Base-by-base conservation (phyloP, 64 coral and sea anemone species). In the Actinia equina region DNA sequence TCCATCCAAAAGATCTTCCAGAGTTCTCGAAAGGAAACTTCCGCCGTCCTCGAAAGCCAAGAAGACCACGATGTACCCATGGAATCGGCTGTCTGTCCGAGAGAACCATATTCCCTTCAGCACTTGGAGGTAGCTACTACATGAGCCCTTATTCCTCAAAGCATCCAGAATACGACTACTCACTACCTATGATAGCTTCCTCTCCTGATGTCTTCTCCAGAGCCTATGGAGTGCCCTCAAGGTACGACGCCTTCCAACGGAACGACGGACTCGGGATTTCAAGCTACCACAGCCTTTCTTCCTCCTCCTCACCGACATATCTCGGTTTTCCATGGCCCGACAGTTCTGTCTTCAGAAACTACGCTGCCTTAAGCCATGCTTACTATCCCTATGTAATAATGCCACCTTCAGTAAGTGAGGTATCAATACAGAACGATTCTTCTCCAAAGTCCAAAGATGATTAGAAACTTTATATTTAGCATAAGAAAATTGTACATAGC, bases 21-120 rank as follows among this genome's bases (percentile, higher is more conserved):
- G 90, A 92, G 52, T 92, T 92, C 80, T 61, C 85, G 43, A 92
- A 92, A 43, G 90, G 90, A 23, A 92, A 92, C 43, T 92, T 92
- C 60, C 78, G 90, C 22, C 77, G 90, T 62, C 74, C 71, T 8
- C 78, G 90, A 11, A 92, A 92, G 71, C 90, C 90, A 0, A 77
- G 90, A 45, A 82, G 90, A 20, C 90, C 90, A 26, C 76, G 85
- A 30, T 91, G 89, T 9, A 91, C 78, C 22, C 78, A 81, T 20
- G 83, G 83, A 17, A 57, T 85, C 8, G 55, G 83, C 83, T 85
- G 83, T 62, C 52, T 85, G 30, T 85, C 83, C 19, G 83, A 85
- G 7, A 85, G 83, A 60, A 26, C 83, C 30, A 43, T 85, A 4
- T 63, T 85, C 11, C 53, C 83, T 60, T 85, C 83, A 53, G 51